Evolutionary conservation across 2,113 vertebrate genomes (phyloP).

Genomic region (Scomber scombrus): DNA sequence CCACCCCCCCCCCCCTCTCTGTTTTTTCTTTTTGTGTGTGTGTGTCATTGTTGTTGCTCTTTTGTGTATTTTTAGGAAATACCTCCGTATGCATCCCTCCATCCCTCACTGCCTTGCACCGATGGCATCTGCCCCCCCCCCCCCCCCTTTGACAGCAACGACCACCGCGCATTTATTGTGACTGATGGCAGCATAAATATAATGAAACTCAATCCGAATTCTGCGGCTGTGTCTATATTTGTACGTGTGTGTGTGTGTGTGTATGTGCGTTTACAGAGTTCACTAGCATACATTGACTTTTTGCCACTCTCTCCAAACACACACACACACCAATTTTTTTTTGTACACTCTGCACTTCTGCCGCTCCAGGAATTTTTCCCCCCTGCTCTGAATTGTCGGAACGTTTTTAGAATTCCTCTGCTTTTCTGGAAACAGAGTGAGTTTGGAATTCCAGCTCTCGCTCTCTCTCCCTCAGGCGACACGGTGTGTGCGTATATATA

Average conservation of each 20-base stretch:
- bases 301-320: slow-evolving; percentile 47
- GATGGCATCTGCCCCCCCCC: slow-evolving; percentile 2
- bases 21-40: background rate
- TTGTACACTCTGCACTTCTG: slow-evolving; percentile 70
- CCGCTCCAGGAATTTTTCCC: slow-evolving; percentile 49
- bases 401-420: slow-evolving; percentile 74
- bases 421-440: slow-evolving; percentile 60
- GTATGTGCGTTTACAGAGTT: slow-evolving; percentile 29
- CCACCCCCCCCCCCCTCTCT: background rate
- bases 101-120: background rate
- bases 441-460: slow-evolving; percentile 64
- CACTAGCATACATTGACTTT: slow-evolving; percentile 63
- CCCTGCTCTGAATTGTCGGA: slow-evolving; percentile 58
- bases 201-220: slow-evolving; percentile 61
- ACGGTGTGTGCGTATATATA: slow-evolving; percentile 37
- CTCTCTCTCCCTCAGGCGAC: slow-evolving; percentile 54
- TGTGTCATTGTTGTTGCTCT: background rate
- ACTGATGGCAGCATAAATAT: slow-evolving; percentile 61
- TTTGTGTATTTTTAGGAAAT: slow-evolving; percentile 41
- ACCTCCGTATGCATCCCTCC: background rate
- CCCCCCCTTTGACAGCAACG: slow-evolving; percentile 18
- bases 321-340: slow-evolving; percentile 33
- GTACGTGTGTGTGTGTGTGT: slow-evolving; percentile 12
- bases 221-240: slow-evolving; percentile 59
- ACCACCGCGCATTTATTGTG: slow-evolving; percentile 53